Percentiles rank a stretch among this genome's conserved stretches.
Conservation (phyloP, 1,140 invertebrate genomes). For the Littorina saxatilis region DNA sequence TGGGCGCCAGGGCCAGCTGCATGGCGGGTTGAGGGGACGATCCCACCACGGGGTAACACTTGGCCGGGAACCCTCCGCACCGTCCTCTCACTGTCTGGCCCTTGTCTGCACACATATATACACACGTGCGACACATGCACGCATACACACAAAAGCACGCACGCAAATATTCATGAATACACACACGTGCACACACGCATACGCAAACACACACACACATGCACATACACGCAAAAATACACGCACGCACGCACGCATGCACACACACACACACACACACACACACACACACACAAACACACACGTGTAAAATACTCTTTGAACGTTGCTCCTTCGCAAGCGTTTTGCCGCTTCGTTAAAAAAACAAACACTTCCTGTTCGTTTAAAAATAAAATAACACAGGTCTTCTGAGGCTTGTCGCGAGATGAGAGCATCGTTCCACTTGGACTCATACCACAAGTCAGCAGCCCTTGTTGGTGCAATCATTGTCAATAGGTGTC, state of each 20-base stretch:
- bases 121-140: not conserved
- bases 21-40: constrained; percentile 25
- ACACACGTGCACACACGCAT: not conserved
- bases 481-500: no score
- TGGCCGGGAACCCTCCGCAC: constrained; percentile 60
- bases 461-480: no score
- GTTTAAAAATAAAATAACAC: no score
- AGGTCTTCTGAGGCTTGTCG: no score
- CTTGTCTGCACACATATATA: constrained; percentile 35
- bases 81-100: constrained; percentile 46
- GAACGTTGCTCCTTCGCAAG: no score
- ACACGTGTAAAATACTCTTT: no score
- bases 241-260: not conserved
- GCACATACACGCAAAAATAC: constrained; percentile 16
- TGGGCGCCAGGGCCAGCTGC: constrained; percentile 43
- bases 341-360: no score
- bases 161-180: not conserved
- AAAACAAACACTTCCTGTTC: no score
- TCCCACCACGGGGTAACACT: constrained; percentile 49
- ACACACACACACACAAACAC: not conserved
- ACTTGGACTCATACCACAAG: no score
- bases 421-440: no score
- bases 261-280: not conserved
- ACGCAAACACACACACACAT: not conserved
- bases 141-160: not conserved